Conservation (phyloP, 2,888 invertebrate species). For the Lamellibrachia satsuma region DNA sequence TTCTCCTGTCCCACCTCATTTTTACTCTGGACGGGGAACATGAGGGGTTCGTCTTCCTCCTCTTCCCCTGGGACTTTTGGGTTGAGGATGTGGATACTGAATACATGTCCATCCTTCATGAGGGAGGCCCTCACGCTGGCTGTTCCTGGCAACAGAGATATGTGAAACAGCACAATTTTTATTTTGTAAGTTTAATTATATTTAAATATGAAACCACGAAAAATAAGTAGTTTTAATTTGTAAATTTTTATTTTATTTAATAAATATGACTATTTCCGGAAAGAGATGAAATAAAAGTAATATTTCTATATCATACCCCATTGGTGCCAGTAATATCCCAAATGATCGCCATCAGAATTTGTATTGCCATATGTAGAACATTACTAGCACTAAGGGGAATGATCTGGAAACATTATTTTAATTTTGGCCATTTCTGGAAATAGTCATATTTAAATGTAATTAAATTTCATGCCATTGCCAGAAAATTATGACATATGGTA, state of each 20-base stretch:
- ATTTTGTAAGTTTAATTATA: not conserved
- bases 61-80: conserved; percentile 45
- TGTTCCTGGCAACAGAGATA: conserved; percentile 46
- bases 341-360: no score
- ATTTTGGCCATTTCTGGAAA: no score
- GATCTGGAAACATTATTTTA: no score
- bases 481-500: not conserved
- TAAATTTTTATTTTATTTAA: no score
- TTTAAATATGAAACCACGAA: no score
- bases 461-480: not conserved
- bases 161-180: not conserved
- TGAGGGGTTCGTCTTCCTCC: conserved; percentile 27
- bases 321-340: no score
- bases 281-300: no score
- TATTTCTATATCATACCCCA: no score
- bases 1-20: conserved; percentile 28
- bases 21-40: not conserved
- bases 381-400: no score
- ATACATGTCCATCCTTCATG: conserved; percentile 63
- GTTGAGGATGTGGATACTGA: conserved; percentile 54
- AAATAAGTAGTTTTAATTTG: no score
- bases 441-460: not conserved
- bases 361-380: no score
- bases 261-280: no score
- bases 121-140: conserved; percentile 55